Evolutionary conservation across 92 coral and sea anemone species (phyloP), one percentile per base, ranked within the genome.

Genomic region (Hydrozoanthus gracilis): DNA sequence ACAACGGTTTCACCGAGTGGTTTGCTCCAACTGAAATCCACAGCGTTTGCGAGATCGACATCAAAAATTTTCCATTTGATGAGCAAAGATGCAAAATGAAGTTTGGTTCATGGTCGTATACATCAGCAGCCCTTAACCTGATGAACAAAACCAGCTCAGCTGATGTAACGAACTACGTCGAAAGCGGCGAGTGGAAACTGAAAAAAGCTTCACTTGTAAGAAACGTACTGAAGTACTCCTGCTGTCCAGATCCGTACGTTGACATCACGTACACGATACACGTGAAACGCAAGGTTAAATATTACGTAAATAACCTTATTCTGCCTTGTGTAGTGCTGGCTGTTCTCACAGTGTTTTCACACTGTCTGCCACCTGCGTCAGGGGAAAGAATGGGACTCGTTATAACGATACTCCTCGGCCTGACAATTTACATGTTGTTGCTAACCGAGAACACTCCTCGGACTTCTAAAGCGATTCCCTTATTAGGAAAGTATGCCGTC

Each of bases 61-160:
- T 96, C 88, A 91, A 93, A 6, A 83, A 39, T 83, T 96, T 96
- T 69, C 99, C 99, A 9, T 96, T 96, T 60, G 99, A 96, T 62
- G 89, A 91, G 52, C 99, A 96, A 69, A 89, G 82, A 52, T 96
- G 99, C 52, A 75, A 84, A 16, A 88, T 96, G n/a, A 90, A 86
- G 14, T 93, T 96, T 67, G 99, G 99, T 51, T 96, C 99, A 13
- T 96, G 99, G 99, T 92, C 99, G 3, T 95, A 93, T 90, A 92
- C 95, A 14, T 93, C 96, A n/a, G 88, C 79, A 60, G 77, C 77
- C 8, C 73, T 96, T 50, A 95, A 95, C 78, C 88, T 96, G 47
- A 56, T 88, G 15, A 83, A 91, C 11, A 84, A 88, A 51, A 18
- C 73, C 6, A 45, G 69, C 58, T 67, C 94, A 13, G 93, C 99